Evolutionary conservation across 2,113 vertebrate species (phyloP), one percentile per base, ranked within the genome.

Genomic region (Psilopsiagon aymara): DNA sequence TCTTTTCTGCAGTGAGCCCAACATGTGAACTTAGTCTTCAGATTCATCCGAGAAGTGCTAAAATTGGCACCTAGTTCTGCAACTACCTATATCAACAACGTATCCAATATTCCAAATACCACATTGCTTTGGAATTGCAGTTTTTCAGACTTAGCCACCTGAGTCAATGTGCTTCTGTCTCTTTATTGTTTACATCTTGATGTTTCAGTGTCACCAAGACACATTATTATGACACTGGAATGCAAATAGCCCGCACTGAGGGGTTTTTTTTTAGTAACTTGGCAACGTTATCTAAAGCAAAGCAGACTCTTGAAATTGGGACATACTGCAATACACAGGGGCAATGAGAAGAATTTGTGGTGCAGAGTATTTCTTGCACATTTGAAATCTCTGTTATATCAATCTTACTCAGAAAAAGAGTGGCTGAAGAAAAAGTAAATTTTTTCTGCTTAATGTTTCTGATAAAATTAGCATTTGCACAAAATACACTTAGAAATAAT

Each of bases 251-350:
- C 81, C 92, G 77, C 6, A 10, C 64, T 69, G 84, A 86, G 74
- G 35, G 43, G 0, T 33, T 46, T 95, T 82, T 82, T 94, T 95
- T 92, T 55, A 94, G 95, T 94, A 95, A 92, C 95, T 96, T 95
- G 92, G 94, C 92, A 95, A 94, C 17, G 2, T 88, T 94, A 92
- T 92, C 88, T 92, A 69, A 96, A 94, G 91, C 92, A 90, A 85
- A 94, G 79, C 84, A 94, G 88, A 69, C 67, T 88, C 80, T 87
- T 92, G 79, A 88, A 97, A 96, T 59, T 91, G 80, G 94, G 94
- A 86, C 85, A 67, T 57, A 53, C 70, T 91, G 92, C 87, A 81
- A 17, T 91, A 88, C 77, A 86, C 71, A 63, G 64, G 81, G 84
- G 86, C 82, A 92, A 88, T 84, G 74, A 82, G 64, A 84, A 76